Percentiles rank a stretch among this genome's conserved stretches.
Evolutionary conservation across 2,888 invertebrate genomes (phyloP).

Genomic region (Acanthosoma haemorrhoidale): DNA sequence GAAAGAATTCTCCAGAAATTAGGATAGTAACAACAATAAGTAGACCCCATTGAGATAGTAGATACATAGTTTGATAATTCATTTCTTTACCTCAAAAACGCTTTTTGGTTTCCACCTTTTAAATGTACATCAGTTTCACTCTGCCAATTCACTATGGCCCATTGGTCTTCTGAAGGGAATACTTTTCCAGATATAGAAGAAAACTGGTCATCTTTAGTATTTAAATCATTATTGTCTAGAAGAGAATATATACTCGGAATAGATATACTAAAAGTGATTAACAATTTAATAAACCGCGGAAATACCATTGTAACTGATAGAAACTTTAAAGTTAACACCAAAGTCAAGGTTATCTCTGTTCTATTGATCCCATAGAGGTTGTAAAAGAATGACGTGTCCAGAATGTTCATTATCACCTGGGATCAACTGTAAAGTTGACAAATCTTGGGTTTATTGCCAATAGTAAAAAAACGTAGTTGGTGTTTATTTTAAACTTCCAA

Average conservation of each 20-base stretch:
- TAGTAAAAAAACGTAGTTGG: no score
- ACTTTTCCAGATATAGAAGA: slow-evolving; percentile 56
- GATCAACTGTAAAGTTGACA: no score
- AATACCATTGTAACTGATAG: neutral
- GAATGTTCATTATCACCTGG: no score
- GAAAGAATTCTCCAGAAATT: no score
- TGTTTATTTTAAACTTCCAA: no score
- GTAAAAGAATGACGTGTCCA: no score
- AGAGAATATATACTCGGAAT: neutral
- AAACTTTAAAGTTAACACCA: neutral
- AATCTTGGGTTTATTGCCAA: no score
- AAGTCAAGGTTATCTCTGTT: neutral
- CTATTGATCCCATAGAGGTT: no score
- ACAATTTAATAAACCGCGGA: neutral
- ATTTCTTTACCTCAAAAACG: slow-evolving; percentile 66
- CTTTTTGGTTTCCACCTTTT: slow-evolving; percentile 83
- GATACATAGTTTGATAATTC: no score
- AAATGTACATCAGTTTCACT: slow-evolving; percentile 71
- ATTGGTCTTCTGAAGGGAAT: slow-evolving; percentile 58
- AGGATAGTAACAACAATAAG: no score
- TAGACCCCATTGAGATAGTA: no score
- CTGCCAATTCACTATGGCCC: slow-evolving; percentile 57
- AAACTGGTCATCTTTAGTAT: slow-evolving; percentile 30
- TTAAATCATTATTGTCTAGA: slow-evolving; percentile 3
- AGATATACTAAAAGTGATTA: no score